Base-by-base conservation (phyloP, 2,797 vertebrate species). In the Aplochiton taeniatus region DNA sequence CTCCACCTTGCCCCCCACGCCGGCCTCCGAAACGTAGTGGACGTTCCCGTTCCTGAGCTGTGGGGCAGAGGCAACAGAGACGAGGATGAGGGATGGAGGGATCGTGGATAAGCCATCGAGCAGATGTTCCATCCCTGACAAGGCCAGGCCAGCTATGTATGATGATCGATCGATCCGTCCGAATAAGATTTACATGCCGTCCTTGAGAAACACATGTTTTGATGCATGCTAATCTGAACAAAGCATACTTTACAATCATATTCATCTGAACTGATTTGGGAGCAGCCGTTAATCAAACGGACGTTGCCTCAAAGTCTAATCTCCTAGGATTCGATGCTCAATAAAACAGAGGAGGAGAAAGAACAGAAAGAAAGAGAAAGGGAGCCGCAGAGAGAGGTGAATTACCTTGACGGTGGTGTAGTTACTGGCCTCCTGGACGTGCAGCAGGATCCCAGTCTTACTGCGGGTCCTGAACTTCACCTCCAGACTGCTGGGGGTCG, bases 381-480 rank as follows among this genome's bases (percentile, higher is more conserved):
- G n/a, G n/a, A n/a, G n/a, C n/a, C n/a, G 31, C 31, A 31, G 31
- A 31, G 31, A 6, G 31, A 31, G 31, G 61, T 53, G 58, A 54
- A 88, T 89, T 79, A 98, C 98, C 95, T 96, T 97, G 59, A 99
- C 85, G 0, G 94, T 98, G 7, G 96, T 99, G 85, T 98, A 99
- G 93, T 99, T 98, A 90, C 95, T 98, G 92, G 80, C 95, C 83
- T 98, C 98, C 78, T 98, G 96, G 61, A 98, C 50, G 0, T 99
- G 96, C 74, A 99, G 81, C 83, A 99, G 81, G 8, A 96, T 74
- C 7, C 96, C 96, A 0, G 85, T 97, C 86, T 96, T 95, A 19
- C 94, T 95, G 66, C 96, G 94, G 0, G 98, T 99, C 79, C 97
- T 94, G 90, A 99, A 98, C 87, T 94, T 97, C 51, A 99, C 88